Conservation (phyloP, 2,113 vertebrate genomes). For the Perognathus longimembris region DNA sequence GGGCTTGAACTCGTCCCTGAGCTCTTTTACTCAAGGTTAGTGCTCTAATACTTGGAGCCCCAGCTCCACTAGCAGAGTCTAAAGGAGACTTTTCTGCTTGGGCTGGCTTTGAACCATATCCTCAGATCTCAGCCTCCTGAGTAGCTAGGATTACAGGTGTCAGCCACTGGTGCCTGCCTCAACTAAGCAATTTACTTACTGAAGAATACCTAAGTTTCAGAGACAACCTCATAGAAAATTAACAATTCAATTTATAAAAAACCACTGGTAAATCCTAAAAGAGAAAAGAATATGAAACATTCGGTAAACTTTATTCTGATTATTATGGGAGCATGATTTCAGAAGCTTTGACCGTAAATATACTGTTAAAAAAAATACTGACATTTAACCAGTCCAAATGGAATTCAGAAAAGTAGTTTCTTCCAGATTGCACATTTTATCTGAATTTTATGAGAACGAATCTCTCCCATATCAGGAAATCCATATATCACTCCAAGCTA, state of each 20-base stretch:
- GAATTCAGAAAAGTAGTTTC: background rate
- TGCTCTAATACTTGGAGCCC: too few species aligned
- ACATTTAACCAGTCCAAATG: background rate
- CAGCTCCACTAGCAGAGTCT: too few species aligned
- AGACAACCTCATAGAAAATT: conserved; percentile 29
- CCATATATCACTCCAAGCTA: conserved; percentile 28
- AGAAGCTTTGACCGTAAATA: conserved; percentile 32
- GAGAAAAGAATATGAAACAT: background rate
- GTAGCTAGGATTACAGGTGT: too few species aligned
- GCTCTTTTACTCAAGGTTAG: too few species aligned
- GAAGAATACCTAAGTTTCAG: background rate
- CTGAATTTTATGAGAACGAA: conserved; percentile 41
- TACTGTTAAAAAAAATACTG: conserved; percentile 12
- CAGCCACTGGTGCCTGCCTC: too few species aligned
- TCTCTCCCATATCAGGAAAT: conserved; percentile 16
- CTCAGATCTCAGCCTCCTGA: too few species aligned
- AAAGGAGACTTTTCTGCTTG: too few species aligned
- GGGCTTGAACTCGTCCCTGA: too few species aligned
- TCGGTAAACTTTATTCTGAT: conserved; percentile 56
- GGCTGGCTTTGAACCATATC: too few species aligned
- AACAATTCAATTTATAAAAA: conserved; percentile 38
- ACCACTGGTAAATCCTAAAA: background rate
- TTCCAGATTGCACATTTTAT: conserved; percentile 28
- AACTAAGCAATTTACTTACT: background rate
- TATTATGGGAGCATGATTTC: conserved; percentile 33